Percentiles rank a stretch among this genome's conserved stretches.
Conservation (phyloP, 2,888 invertebrate species). For the Athetis lepigone region DNA sequence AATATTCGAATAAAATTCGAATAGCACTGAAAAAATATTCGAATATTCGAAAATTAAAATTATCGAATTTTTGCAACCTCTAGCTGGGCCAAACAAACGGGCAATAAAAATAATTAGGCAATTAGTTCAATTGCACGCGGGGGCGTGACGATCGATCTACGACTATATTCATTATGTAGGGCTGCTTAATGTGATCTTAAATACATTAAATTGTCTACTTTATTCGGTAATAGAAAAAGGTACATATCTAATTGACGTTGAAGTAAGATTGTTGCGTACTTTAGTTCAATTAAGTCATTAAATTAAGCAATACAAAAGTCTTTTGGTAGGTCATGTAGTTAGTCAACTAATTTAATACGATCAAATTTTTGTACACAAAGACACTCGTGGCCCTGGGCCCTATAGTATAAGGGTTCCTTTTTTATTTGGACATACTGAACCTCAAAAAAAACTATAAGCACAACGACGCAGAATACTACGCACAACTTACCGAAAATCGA, state of each 20-base stretch:
- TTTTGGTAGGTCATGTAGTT: neutral
- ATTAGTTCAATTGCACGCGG: constrained; percentile 82
- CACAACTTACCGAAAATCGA: too few relatives aligned
- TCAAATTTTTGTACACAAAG: too few relatives aligned
- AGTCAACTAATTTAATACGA: neutral
- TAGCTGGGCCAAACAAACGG: constrained; percentile 85
- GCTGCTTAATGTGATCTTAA: constrained; percentile 51
- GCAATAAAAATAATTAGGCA: constrained; percentile 89
- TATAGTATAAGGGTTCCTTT: too few relatives aligned
- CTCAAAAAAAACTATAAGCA: too few relatives aligned
- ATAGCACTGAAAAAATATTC: too few relatives aligned
- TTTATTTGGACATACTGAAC: too few relatives aligned
- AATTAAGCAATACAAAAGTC: too few relatives aligned
- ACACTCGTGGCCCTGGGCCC: too few relatives aligned
- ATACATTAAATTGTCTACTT: constrained; percentile 1
- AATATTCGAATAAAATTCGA: too few relatives aligned
- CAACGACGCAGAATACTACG: too few relatives aligned
- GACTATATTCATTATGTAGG: constrained; percentile 75
- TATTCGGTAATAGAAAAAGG: neutral
- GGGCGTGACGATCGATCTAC: constrained; percentile 78
- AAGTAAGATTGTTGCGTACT: neutral
- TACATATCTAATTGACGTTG: neutral
- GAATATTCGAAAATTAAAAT: too few relatives aligned
- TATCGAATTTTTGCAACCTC: too few relatives aligned
- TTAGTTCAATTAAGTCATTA: neutral